Evolutionary conservation across 2,888 invertebrate genomes (phyloP), one percentile per base, ranked within the genome.

Genomic region (Rhaphigaster nebulosa): DNA sequence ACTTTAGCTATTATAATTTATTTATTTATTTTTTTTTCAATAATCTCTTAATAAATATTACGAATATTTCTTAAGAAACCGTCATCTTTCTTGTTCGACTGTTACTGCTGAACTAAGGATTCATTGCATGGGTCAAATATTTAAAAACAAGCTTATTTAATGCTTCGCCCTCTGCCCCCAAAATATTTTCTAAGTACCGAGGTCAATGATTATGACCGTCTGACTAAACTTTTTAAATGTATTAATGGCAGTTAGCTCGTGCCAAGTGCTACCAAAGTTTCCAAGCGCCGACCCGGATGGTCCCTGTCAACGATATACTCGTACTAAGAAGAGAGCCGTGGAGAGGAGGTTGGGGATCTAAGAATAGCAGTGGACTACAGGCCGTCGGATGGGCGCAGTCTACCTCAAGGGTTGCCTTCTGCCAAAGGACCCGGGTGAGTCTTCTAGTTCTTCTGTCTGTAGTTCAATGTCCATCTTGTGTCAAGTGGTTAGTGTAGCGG

Each of bases 371-470:
- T 76, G 70, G 70, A 38, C 65, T 38, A 6, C 20, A 38, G 23
- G 38, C 34, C 34, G 18, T 34, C 34, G 84, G 41, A 84, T 84
- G 84, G 84, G 84, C 26, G 84, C 84, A 45, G 45, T 45, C 84
- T 84, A 84, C 45, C 38, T 84, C 41, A 84, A 38, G n/a, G 84
- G 84, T 15, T 84, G 84, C 50, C 84, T 84, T 50, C 84, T 84
- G 13, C 84, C 84, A 3, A n/a, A 84, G 84, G 45, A 84, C 15
- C 5, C 23, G 84, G 84, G 84, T 84, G 84, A 84, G 84, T 84
- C 84, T 50, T 84, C 45, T 38, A 76, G 26, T 50, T 26, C 45
- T 45, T 76, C 34, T 65, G 5, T 8, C 0, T 34, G 65, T 2
- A 2, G n/a, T n/a, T n/a, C 3, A 8, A 34, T 29, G 3, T 29